These are phyloP conservation scores for Limnothrissa miodon DNA, from an alignment of 2,113 vertebrate genomes.

Conservation along the genomic window DNA sequence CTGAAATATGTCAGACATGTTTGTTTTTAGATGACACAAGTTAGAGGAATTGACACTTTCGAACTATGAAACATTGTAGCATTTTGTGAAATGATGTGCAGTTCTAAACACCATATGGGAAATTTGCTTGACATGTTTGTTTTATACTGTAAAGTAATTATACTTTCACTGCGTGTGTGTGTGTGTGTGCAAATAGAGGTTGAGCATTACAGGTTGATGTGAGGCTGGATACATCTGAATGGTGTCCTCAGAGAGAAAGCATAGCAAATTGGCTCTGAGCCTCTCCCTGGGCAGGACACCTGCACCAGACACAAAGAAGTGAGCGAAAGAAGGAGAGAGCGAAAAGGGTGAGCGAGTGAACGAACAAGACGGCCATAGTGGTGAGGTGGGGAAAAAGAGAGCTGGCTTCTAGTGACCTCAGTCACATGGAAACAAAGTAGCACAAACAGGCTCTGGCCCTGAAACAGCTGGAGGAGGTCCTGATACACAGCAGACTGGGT, in stretches of 20 bases:
- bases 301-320: slow-evolving; percentile 72
- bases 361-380: slow-evolving; percentile 19
- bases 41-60: too few relatives aligned
- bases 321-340: slow-evolving; percentile 31
- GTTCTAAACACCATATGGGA: background rate
- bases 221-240: slow-evolving; percentile 50
- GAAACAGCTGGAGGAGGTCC: slow-evolving; percentile 73
- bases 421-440: slow-evolving; percentile 75
- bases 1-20: too few relatives aligned
- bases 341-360: slow-evolving; percentile 30
- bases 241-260: slow-evolving; percentile 49
- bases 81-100: too few relatives aligned
- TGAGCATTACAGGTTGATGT: slow-evolving; percentile 68
- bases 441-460: slow-evolving; percentile 70
- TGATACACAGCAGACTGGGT: slow-evolving; percentile 66
- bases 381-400: background rate
- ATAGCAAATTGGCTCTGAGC: slow-evolving; percentile 27
- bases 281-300: slow-evolving; percentile 69
- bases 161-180: background rate
- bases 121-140: background rate
- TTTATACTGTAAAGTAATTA: background rate
- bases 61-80: too few relatives aligned
- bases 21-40: too few relatives aligned
- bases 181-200: background rate
- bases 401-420: slow-evolving; percentile 55